Evolutionary conservation across 64 coral and sea anemone genomes (phyloP).

Genomic region (Hydrozoanthus tunicans): DNA sequence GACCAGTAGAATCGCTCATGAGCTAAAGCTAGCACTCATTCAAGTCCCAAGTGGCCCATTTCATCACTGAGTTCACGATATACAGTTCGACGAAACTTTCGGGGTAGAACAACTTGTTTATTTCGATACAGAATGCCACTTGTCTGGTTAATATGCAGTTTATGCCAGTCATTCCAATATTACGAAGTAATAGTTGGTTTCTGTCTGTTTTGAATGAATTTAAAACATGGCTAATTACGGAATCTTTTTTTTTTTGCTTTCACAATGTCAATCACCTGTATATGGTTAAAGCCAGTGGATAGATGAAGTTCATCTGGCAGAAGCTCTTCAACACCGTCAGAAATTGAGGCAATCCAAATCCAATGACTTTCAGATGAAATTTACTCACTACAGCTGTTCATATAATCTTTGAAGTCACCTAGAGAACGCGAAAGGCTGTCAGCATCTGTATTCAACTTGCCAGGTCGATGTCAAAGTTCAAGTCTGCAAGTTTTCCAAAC

Average conservation of each 20-base stretch:
- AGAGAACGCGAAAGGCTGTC: no score
- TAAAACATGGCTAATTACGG: neutral
- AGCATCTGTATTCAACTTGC: no score
- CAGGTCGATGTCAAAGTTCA: neutral
- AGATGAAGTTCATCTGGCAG: neutral
- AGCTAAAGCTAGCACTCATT: neutral
- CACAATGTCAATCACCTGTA: neutral
- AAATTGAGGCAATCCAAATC: neutral
- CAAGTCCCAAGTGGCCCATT: no score
- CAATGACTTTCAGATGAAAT: neutral
- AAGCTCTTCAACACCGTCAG: neutral
- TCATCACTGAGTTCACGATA: neutral
- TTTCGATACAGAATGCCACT: no score
- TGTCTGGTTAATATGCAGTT: no score
- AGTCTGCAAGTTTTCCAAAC: neutral
- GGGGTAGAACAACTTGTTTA: neutral
- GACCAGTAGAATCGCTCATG: neutral
- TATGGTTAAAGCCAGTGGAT: neutral
- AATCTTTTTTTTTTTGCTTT: neutral
- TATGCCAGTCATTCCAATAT: no score
- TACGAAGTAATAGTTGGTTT: neutral
- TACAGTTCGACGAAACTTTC: neutral
- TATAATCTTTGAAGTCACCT: neutral
- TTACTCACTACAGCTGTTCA: neutral
- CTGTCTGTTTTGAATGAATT: neutral